Evolutionary conservation across 1,140 invertebrate genomes (phyloP).

Genomic region (Parapsyche elsis): DNA sequence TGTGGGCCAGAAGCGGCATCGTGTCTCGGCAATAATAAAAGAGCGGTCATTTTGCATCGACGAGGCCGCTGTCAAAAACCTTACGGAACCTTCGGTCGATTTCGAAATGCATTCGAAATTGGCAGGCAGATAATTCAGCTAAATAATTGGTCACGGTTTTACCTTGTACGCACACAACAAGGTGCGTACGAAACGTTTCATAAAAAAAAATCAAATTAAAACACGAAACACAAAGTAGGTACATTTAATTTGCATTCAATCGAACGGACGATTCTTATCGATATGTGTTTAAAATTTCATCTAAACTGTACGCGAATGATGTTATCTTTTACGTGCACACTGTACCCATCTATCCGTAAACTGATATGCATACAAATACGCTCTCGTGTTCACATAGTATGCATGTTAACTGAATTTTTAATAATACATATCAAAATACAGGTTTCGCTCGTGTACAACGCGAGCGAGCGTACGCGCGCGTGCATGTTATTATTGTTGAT

Average conservation of each 20-base stretch:
- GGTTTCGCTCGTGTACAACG: conserved; percentile 8
- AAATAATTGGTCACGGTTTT: conserved; percentile 45
- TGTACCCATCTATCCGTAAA: not conserved
- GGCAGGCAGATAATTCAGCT: conserved; percentile 45
- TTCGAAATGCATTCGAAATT: conserved; percentile 50
- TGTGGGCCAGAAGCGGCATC: conserved; percentile 14
- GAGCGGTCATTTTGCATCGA: conserved; percentile 14
- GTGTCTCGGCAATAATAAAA: conserved; percentile 21
- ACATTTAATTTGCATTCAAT: not conserved
- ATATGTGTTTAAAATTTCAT: not conserved
- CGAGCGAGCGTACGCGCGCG: not conserved
- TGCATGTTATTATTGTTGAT: not conserved
- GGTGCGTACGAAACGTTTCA: not conserved
- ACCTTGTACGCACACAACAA: conserved; percentile 5
- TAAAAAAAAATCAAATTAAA: no score
- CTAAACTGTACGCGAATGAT: not conserved
- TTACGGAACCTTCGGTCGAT: conserved; percentile 37
- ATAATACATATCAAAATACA: conserved; percentile 22
- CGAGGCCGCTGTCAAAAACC: conserved; percentile 34
- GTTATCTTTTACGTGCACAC: not conserved
- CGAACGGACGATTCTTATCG: no score
- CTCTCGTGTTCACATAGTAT: not conserved
- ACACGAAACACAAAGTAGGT: no score
- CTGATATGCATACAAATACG: conserved; percentile 5
- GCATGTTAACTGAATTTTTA: conserved; percentile 23